Conservation (phyloP, 2,113 vertebrate species). For the Gallinago undulata region DNA sequence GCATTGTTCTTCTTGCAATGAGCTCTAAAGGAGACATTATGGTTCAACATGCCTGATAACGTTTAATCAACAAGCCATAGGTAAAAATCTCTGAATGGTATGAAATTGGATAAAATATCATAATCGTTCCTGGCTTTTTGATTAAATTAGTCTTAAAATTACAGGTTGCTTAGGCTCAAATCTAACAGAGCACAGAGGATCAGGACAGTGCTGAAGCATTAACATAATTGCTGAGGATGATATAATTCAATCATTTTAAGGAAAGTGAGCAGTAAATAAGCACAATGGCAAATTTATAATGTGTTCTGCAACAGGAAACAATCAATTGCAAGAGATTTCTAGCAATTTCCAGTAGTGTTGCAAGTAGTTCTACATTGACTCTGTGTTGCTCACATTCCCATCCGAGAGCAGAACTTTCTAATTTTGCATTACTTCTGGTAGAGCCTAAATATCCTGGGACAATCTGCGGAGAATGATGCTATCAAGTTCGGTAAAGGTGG, state of each 20-base stretch:
- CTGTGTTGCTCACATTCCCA: background rate
- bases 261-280: background rate
- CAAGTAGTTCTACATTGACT: background rate
- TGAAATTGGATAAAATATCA: background rate
- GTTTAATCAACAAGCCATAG: conserved; percentile 35
- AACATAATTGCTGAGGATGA: background rate
- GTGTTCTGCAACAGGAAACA: background rate
- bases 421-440: background rate
- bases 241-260: background rate
- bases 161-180: background rate
- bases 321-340: background rate
- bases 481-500: background rate
- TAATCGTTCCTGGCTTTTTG: background rate
- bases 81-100: background rate
- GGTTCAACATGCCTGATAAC: background rate
- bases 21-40: background rate
- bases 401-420: background rate
- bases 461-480: background rate
- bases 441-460: background rate
- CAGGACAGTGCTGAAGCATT: background rate
- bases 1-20: conserved; percentile 8
- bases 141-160: conserved; percentile 14
- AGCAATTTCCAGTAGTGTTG: background rate
- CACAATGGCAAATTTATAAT: background rate
- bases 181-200: background rate